Evolutionary conservation across 2,888 invertebrate genomes (phyloP).

Genomic region (Ephialtes manifestator): DNA sequence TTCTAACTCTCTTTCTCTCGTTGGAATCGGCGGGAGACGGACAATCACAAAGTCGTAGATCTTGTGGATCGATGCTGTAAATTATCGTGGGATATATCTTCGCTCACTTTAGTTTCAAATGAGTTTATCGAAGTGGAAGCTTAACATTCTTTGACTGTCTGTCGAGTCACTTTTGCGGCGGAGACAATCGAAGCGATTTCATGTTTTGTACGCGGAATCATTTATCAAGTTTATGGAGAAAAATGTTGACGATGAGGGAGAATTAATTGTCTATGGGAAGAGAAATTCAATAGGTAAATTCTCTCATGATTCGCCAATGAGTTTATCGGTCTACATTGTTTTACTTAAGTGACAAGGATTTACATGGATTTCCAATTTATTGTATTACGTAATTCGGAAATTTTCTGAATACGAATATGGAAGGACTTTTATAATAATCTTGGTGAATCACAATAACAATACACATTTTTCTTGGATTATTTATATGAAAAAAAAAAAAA

Average conservation of each 20-base stretch:
- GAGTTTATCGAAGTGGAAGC: slow-evolving; percentile 4
- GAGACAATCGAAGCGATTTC: not conserved
- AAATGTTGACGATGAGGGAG: not conserved
- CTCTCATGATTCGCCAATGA: no score
- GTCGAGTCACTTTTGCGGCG: not conserved
- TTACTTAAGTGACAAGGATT: no score
- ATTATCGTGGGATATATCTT: slow-evolving; percentile 45
- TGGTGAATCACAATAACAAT: no score
- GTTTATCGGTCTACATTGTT: no score
- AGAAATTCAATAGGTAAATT: no score
- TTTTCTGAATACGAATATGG: no score
- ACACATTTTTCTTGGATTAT: no score
- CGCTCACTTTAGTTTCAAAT: not conserved
- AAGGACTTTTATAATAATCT: no score
- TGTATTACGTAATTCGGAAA: no score
- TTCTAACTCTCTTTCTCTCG: slow-evolving; percentile 20
- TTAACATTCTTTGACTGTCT: slow-evolving; percentile 10
- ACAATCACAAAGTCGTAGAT: slow-evolving; percentile 36
- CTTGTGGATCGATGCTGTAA: slow-evolving; percentile 56
- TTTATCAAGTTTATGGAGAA: not conserved
- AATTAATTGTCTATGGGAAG: not conserved
- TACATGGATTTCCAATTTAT: no score
- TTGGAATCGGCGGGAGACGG: slow-evolving; percentile 9
- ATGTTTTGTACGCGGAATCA: not conserved
- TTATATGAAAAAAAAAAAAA: no score